Base-by-base conservation (phyloP, 2,113 vertebrate species). In the Sigmodon hispidus region DNA sequence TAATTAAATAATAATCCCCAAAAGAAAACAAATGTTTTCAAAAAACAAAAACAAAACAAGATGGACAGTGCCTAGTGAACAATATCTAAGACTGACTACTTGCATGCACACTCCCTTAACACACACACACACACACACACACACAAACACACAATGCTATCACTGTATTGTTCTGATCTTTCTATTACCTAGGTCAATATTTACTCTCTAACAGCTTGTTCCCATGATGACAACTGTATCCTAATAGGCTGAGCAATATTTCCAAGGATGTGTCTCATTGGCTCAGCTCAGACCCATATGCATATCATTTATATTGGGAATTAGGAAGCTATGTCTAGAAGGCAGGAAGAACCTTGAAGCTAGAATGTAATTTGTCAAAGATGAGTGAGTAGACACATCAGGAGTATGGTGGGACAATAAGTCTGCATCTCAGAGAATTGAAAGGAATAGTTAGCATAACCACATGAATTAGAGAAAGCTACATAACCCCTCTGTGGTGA, bases 361-460 rank as follows among this genome's bases (percentile, higher is more conserved):
- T 83, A 4, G 50, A 43, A 45, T 7, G 1, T n/a, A 15, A 31
- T 67, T 67, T 15, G 21, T 36, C 5, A 2, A 0, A 36, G 63
- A 45, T 50, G 70, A 55, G 2, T n/a, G 45, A 57, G 21, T 45
- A 69, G 63, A 57, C 43, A 4, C 40, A 36, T 45, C 26, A 10
- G 17, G 48, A 22, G 15, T 34, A 6, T 15, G 17, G 73, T 21
- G 31, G 19, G 43, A 72, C 73, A 93, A 40, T 4, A 2, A 63
- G 57, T 89, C 72, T 83, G 59, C 21, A 73, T 59, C 52, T 67
- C 73, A 69, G n/a, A 75, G 4, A 43, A 26, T 65, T 52, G n/a
- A 13, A 1, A 5, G 63, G 5, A 3, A 1, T 57, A 43, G 34
- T 96, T 84, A 98, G 98, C 87, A 55, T 67, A 65, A 16, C 36